Percentiles rank a stretch among this genome's conserved stretches.
phyloP scores from a whole-genome alignment of 1,140 invertebrate genomes.

The Pachypeltis micranthus region DNA sequence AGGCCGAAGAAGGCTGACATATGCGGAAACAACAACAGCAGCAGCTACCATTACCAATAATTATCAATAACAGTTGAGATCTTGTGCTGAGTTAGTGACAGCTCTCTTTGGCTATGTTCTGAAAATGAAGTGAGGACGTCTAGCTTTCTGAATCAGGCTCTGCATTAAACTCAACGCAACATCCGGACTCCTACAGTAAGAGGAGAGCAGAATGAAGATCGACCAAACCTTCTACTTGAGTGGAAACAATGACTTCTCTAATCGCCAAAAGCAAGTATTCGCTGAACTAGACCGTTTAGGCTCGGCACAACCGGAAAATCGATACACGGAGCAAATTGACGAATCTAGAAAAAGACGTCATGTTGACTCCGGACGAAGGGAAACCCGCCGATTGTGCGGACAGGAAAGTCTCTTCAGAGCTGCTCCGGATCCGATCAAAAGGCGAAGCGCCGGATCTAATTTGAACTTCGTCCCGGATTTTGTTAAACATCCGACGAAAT shows the following conservation, averaged over 20 bases:
- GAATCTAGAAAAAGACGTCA: not conserved
- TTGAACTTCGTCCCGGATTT: slow-evolving; percentile 44
- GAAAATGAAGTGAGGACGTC: too few relatives aligned
- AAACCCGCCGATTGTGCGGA: slow-evolving; percentile 47
- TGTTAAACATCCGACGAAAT: slow-evolving; percentile 59
- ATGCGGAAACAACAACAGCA: too few relatives aligned
- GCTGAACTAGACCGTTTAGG: slow-evolving; percentile 2
- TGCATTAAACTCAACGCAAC: too few relatives aligned
- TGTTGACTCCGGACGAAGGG: slow-evolving; percentile 14
- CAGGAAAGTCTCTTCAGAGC: slow-evolving; percentile 64
- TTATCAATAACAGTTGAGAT: too few relatives aligned
- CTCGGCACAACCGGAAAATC: not conserved
- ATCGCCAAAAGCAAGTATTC: slow-evolving; percentile 16
- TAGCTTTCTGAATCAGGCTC: too few relatives aligned
- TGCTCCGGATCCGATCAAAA: slow-evolving; percentile 43
- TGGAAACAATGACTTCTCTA: slow-evolving; percentile 9
- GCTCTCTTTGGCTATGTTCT: too few relatives aligned
- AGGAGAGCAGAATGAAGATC: too few relatives aligned
- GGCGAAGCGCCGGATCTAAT: slow-evolving; percentile 29
- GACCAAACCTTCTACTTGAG: slow-evolving; percentile 7
- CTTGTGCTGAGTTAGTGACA: too few relatives aligned
- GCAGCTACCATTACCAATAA: too few relatives aligned
- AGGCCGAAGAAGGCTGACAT: too few relatives aligned
- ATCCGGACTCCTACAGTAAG: too few relatives aligned
- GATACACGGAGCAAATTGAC: not conserved